Evolutionary conservation across 1,140 invertebrate genomes (phyloP).

Genomic region (Drusus annulatus): DNA sequence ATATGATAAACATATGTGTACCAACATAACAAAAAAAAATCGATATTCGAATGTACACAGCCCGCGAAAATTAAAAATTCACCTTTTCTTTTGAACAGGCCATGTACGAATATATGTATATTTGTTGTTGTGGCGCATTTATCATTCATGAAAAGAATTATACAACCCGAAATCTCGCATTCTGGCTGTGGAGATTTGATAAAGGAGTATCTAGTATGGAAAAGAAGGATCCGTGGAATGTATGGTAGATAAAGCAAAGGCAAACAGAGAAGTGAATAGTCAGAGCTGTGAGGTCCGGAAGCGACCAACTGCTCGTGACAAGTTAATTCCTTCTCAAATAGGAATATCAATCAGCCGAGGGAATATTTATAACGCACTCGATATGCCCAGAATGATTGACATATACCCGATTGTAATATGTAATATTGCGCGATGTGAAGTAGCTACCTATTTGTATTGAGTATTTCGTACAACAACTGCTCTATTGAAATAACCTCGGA

Average conservation of each 20-base stretch:
- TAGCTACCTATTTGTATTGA: background rate
- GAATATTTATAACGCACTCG: slow-evolving; percentile 35
- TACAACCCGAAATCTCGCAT: too few species aligned
- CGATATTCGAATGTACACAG: too few species aligned
- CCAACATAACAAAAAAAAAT: too few species aligned
- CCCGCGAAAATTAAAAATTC: too few species aligned
- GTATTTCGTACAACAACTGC: slow-evolving; percentile 1
- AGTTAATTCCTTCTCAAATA: slow-evolving; percentile 33
- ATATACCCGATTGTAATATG: background rate
- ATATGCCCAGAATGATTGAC: slow-evolving; percentile 36
- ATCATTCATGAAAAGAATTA: too few species aligned
- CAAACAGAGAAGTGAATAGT: background rate
- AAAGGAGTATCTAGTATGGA: too few species aligned
- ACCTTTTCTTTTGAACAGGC: too few species aligned
- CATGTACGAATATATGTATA: too few species aligned
- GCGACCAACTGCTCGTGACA: slow-evolving; percentile 31
- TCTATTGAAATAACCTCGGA: background rate
- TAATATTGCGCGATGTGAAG: background rate
- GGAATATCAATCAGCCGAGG: slow-evolving; percentile 17
- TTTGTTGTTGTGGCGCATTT: too few species aligned
- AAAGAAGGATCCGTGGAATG: background rate
- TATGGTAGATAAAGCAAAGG: background rate
- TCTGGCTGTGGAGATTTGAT: too few species aligned
- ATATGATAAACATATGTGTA: too few species aligned
- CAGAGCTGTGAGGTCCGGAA: slow-evolving; percentile 7